A percentile compares a stretch with the other conserved stretches of the same genome.
These are phyloP conservation scores for Actinemys pallida DNA, from an alignment of 2,113 vertebrate species.

Conservation along the genomic window DNA sequence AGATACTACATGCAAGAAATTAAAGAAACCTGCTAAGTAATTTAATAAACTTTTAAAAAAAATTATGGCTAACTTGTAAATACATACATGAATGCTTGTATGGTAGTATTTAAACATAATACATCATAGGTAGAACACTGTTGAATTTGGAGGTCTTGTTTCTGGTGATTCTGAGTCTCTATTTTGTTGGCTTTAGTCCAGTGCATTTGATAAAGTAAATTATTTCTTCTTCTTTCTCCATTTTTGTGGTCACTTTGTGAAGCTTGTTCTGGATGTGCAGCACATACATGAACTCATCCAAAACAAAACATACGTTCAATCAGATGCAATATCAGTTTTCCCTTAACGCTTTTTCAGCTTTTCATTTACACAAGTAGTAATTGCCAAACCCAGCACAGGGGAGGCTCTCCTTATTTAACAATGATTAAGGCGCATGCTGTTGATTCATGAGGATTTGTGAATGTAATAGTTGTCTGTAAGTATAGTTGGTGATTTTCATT, in stretches of 20 bases:
- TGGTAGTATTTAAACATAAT: not conserved
- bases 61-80: not conserved
- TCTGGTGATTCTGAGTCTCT: not conserved
- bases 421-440: not conserved
- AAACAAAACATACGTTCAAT: not conserved
- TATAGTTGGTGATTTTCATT: not conserved
- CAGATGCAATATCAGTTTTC: not conserved
- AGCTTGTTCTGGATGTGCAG: not conserved
- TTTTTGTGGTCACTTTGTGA: not conserved
- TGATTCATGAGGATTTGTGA: not conserved
- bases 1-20: not conserved
- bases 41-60: not conserved
- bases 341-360: not conserved
- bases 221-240: fast-evolving
- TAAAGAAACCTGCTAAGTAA: not conserved
- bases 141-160: not conserved
- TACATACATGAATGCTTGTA: not conserved
- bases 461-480: not conserved
- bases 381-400: not conserved
- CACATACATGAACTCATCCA: not conserved
- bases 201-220: not conserved
- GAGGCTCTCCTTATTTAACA: constrained; percentile 11
- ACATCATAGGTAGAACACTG: not conserved
- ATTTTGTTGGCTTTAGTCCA: not conserved
- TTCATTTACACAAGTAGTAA: not conserved